Percentiles rank a stretch among this genome's conserved stretches.
Conservation (phyloP, 2,113 vertebrate species). For the Menura novaehollandiae region DNA sequence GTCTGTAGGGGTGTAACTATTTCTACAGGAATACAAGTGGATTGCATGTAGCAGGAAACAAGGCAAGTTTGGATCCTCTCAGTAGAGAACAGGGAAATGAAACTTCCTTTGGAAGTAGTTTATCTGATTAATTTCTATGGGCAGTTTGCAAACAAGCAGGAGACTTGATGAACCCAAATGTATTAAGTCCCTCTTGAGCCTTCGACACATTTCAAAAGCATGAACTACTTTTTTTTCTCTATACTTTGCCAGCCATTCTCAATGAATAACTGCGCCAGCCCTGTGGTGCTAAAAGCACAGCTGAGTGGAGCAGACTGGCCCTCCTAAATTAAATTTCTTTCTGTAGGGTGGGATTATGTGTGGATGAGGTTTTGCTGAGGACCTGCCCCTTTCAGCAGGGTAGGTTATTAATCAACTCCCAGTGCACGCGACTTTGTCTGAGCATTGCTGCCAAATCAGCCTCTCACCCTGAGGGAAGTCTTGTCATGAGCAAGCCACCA, state of each 20-base stretch:
- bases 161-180: not conserved
- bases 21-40: not conserved
- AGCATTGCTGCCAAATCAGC: not conserved
- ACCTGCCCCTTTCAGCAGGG: not conserved
- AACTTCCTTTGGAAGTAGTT: not conserved
- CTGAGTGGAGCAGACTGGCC: not conserved
- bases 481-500: not conserved
- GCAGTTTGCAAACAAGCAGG: not conserved
- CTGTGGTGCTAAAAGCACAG: not conserved
- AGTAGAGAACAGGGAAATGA: not conserved
- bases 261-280: not conserved
- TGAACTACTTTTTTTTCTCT: not conserved
- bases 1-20: not conserved
- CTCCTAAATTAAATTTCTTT: constrained; percentile 5
- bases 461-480: not conserved
- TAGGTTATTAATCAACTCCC: constrained; percentile 14
- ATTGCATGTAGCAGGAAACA: not conserved
- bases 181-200: not conserved
- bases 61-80: not conserved
- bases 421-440: not conserved
- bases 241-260: not conserved
- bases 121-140: not conserved
- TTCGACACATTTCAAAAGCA: not conserved
- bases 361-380: not conserved
- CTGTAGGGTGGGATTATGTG: not conserved